Percentiles rank a stretch among this genome's conserved stretches.
Conservation (phyloP, 92 coral and sea anemone species). For the Nematostella vectensis region DNA sequence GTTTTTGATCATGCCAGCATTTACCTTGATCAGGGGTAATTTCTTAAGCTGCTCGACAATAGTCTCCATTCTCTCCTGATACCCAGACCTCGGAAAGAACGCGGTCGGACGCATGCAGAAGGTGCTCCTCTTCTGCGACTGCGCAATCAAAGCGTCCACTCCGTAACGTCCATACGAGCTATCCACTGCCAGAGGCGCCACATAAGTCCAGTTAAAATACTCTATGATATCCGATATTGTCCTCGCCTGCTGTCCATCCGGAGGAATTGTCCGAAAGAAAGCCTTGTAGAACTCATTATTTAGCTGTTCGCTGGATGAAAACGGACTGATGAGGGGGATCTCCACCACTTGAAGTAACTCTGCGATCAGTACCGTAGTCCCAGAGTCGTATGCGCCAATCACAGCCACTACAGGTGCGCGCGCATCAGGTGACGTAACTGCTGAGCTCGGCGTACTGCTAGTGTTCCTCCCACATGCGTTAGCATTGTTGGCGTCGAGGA, state of each 20-base stretch:
- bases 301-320: slow-evolving; percentile 46
- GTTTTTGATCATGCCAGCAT: no score
- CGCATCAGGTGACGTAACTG: neutral
- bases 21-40: slow-evolving; percentile 10
- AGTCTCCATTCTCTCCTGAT: slow-evolving; percentile 27
- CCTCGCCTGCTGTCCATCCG: slow-evolving; percentile 48
- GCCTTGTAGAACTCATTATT: slow-evolving; percentile 24
- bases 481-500: slow-evolving; percentile 3
- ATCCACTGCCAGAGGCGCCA: slow-evolving; percentile 37
- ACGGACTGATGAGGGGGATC: slow-evolving; percentile 37
- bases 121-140: slow-evolving; percentile 21
- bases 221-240: slow-evolving; percentile 59
- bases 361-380: slow-evolving; percentile 36
- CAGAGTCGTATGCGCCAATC: slow-evolving; percentile 51
- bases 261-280: slow-evolving; percentile 47
- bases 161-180: slow-evolving; percentile 48
- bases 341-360: slow-evolving; percentile 46
- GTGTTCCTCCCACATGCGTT: slow-evolving; percentile 17
- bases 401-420: slow-evolving; percentile 31
- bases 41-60: slow-evolving; percentile 26
- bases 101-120: slow-evolving; percentile 25
- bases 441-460: neutral
- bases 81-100: slow-evolving; percentile 36
- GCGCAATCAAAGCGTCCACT: slow-evolving; percentile 30
- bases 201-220: slow-evolving; percentile 44